phyloP scores from a whole-genome alignment of 2,888 invertebrate genomes.

The Halictus quadricinctus region DNA sequence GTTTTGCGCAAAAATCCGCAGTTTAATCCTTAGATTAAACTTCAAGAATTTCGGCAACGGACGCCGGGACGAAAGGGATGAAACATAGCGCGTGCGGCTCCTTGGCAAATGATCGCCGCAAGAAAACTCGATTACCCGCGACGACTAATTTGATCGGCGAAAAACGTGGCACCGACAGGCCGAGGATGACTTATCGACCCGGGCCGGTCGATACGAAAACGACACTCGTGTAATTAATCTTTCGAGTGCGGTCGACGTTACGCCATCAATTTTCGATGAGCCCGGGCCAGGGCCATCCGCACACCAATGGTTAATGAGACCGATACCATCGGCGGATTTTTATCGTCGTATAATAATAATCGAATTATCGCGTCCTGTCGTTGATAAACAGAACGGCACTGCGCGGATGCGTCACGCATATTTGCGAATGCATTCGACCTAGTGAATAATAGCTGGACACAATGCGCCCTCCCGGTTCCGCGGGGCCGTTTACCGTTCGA shows the following conservation, averaged over 20 bases:
- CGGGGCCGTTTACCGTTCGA: not conserved
- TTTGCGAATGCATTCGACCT: slow-evolving; percentile 60
- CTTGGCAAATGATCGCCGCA: slow-evolving; percentile 34
- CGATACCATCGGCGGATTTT: slow-evolving; percentile 57
- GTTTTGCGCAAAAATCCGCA: too few relatives aligned
- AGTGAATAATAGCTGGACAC: slow-evolving; percentile 53
- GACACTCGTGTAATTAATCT: slow-evolving; percentile 52
- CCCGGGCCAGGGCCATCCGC: slow-evolving; percentile 4
- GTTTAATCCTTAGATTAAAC: not conserved
- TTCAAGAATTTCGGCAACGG: not conserved
- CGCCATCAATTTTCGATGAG: slow-evolving; percentile 48
- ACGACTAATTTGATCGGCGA: slow-evolving; percentile 39
- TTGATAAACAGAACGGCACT: slow-evolving; percentile 52
- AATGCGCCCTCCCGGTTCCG: not conserved
- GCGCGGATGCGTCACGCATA: slow-evolving; percentile 21
- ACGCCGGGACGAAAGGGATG: not conserved
- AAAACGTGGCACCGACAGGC: slow-evolving; percentile 31
- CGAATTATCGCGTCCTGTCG: slow-evolving; percentile 54
- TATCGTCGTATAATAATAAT: slow-evolving; percentile 60
- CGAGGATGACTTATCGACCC: slow-evolving; percentile 37
- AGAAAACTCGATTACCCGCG: slow-evolving; percentile 34
- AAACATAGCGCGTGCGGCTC: slow-evolving; percentile 38
- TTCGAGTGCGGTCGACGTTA: slow-evolving; percentile 30
- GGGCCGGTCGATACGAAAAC: slow-evolving; percentile 33
- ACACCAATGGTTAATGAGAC: slow-evolving; percentile 50